Base-by-base conservation (phyloP, 2,888 invertebrate species). In the Harpalus rubripes region DNA sequence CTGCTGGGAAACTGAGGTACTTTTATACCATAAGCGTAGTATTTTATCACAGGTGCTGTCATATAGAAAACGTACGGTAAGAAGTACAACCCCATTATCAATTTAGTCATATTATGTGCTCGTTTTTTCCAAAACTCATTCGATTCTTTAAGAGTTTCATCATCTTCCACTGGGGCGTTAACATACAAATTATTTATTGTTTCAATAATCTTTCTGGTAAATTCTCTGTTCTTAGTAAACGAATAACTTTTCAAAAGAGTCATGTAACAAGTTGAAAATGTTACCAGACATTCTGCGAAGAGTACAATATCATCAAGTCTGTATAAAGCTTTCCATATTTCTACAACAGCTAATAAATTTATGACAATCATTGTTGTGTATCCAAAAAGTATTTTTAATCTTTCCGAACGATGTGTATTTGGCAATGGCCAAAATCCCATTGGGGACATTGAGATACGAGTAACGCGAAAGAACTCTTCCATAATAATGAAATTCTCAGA, bases 381-480 rank as follows among this genome's bases (percentile, higher is more conserved):
- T 22, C 56, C 32, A 15, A n/a, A 0, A 15, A 32, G 0, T 15
- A n/a, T 7, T 78, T 58, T 52, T 18, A 58, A 10, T 18, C 12
- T 6, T 58, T 78, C 78, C 32, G 15, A 16, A 26, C 12, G 32
- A 7, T 22, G 78, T 1, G 10, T 32, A 15, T 78, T 58, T 12
- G 78, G 78, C 10, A 78, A 1, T 1, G 78, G 78, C 78, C 78
- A 78, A 32, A 78, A 58, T 7, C 78, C 78, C 2, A 58, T 12
- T 59, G 59, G 26, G 7, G 0, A 4, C 76, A 76, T 76, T 52
- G 26, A 1, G 1, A 39, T 68, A 32, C 26, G n/a, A 52, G 41
- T 74, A 0, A 16, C 5, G 0, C 52, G 44, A 18, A 52, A 52
- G 12, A 52, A 52, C 1, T 52, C 44, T 3, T 52, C 44, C 44